Evolutionary conservation across 2,113 vertebrate genomes (phyloP), one percentile per base, ranked within the genome.

Genomic region (Morone saxatilis): DNA sequence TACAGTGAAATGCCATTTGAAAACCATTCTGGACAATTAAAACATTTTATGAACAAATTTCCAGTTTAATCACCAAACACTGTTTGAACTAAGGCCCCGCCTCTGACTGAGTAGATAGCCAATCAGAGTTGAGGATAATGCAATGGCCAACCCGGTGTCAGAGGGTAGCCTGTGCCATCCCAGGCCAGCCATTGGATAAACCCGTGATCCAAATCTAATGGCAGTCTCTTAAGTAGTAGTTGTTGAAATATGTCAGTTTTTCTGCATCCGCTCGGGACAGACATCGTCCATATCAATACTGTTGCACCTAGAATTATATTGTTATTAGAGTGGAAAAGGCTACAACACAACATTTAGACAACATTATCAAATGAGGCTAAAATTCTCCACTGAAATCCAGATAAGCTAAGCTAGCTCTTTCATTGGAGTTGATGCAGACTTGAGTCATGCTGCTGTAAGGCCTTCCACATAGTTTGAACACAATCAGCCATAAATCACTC

Each of bases 401-500:
- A 22, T n/a, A n/a, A 6, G 54, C n/a, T n/a, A 12, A 53, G 38
- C 38, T 12, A 41, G 14, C 2, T 51, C 22, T 22, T 51, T 31
- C n/a, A 51, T 8, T 41, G 10, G 47, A 19, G 7, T 13, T 53
- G 36, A 63, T 45, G 22, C 31, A 40, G 45, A 47, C n/a, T 61
- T 62, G 45, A 11, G 19, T 54, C 8, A 6, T 12, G 36, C 25
- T 36, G 7, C 70, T 53, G 16, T 12, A 7, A 40, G 71, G 45
- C 53, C 19, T 47, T 62, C 45, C 41, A 77, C 51, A 48, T 20
- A 22, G 17, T 22, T 41, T 38, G 2, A 45, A 63, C 54, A 19
- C 20, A 41, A 45, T 12, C 66, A 71, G 25, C 10, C 6, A 57
- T 22, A 57, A 85, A 75, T 70, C 17, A 51, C 51, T 57, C n/a